These are phyloP conservation scores for Stratiolaelaps scimitus DNA, from an alignment of 1,140 invertebrate genomes.

Conservation along the genomic window DNA sequence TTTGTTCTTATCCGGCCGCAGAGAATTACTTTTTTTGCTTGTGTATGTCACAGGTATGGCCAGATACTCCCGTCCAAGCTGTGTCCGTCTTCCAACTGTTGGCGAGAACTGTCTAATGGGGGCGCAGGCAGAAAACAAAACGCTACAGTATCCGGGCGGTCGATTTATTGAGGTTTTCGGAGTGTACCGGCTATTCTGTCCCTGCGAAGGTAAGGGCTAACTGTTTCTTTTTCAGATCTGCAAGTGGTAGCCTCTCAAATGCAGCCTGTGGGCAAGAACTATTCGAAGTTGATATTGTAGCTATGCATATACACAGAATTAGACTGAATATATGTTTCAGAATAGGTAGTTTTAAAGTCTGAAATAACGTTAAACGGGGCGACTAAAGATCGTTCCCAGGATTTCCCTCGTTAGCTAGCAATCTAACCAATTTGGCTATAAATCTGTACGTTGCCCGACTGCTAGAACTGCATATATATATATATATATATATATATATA, in stretches of 20 bases:
- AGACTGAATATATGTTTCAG: background rate
- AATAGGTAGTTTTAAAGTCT: background rate
- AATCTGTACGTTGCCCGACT: no score
- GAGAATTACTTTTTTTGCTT: background rate
- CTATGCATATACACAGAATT: background rate
- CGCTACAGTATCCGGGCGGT: background rate
- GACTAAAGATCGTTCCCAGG: background rate
- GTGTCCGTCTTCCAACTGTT: background rate
- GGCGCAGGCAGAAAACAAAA: conserved; percentile 4
- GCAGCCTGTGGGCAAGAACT: background rate
- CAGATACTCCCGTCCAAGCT: background rate
- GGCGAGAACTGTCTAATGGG: conserved; percentile 13
- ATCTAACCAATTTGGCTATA: no score
- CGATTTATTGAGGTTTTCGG: background rate
- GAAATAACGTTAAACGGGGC: background rate
- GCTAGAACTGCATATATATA: no score
- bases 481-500: no score
- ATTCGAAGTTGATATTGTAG: background rate
- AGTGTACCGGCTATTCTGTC: conserved; percentile 15
- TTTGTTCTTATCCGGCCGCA: no score
- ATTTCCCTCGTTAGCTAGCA: no score
- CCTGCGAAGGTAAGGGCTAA: conserved; percentile 1
- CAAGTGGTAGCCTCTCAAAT: background rate
- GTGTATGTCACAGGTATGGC: background rate
- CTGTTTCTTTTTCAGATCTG: background rate